Conservation (phyloP, 2,888 invertebrate genomes). For the Ectobius pallidus region DNA sequence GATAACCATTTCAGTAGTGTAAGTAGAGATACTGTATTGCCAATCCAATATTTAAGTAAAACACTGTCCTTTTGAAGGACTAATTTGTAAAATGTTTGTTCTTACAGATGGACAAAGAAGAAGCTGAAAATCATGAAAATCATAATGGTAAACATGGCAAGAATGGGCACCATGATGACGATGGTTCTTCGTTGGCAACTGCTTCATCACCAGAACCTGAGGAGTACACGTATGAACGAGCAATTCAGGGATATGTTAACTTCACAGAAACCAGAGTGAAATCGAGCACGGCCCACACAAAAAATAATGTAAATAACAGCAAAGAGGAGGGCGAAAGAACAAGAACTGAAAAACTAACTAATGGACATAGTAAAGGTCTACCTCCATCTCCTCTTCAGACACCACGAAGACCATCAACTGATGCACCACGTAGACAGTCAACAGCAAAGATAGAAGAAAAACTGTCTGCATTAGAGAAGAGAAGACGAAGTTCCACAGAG, state of each 20-base stretch:
- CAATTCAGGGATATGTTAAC: conserved; percentile 85
- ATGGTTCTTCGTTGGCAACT: conserved; percentile 70
- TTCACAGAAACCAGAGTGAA: conserved; percentile 64
- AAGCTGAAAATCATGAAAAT: conserved; percentile 23
- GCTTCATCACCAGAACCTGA: conserved; percentile 49
- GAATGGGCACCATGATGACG: conserved; percentile 53
- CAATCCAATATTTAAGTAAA: too few relatives aligned
- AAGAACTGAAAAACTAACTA: conserved; percentile 18
- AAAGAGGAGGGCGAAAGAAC: conserved; percentile 55
- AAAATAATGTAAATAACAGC: conserved; percentile 53
- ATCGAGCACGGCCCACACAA: conserved; percentile 57
- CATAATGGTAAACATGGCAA: conserved; percentile 36
- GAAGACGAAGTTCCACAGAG: conserved; percentile 50
- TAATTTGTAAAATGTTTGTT: conserved; percentile 34
- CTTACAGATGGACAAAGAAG: conserved; percentile 62
- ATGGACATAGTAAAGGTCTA: conserved; percentile 26
- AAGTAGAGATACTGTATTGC: too few relatives aligned
- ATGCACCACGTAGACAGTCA: conserved; percentile 47
- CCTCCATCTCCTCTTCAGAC: conserved; percentile 44
- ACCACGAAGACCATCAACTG: conserved; percentile 50
- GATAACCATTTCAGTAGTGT: conserved; percentile 49
- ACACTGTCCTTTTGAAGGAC: too few relatives aligned
- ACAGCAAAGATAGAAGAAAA: conserved; percentile 68
- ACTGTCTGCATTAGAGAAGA: conserved; percentile 64
- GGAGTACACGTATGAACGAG: conserved; percentile 87